Percentiles rank a stretch among this genome's conserved stretches.
Evolutionary conservation across 2,888 invertebrate genomes (phyloP).

Genomic region (Melinaea menophilus): DNA sequence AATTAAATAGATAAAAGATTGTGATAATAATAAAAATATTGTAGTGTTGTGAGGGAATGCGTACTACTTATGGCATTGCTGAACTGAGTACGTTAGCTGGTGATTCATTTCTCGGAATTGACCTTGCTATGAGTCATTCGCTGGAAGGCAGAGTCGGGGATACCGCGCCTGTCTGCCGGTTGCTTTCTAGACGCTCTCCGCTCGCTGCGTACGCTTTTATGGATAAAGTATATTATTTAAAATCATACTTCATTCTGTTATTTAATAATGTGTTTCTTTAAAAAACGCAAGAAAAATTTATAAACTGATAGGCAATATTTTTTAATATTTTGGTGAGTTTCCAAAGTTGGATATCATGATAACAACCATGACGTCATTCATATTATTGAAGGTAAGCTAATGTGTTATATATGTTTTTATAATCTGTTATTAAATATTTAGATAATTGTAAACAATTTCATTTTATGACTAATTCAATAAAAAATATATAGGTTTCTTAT

Average conservation of each 20-base stretch:
- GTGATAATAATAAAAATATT: conserved; percentile 42
- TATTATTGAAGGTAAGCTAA: conserved; percentile 70
- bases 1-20: neutral
- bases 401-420: conserved; percentile 17
- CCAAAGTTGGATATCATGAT: conserved; percentile 73
- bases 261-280: conserved; percentile 53
- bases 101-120: conserved; percentile 80
- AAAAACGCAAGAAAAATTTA: conserved; percentile 47
- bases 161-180: conserved; percentile 78
- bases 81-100: conserved; percentile 72
- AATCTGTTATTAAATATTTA: conserved; percentile 13
- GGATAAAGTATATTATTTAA: conserved; percentile 45
- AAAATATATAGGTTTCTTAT: conserved; percentile 62
- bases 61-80: conserved; percentile 69
- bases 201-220: conserved; percentile 53
- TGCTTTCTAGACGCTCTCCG: conserved; percentile 69
- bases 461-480: conserved; percentile 26
- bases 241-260: conserved; percentile 39
- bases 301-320: conserved; percentile 43
- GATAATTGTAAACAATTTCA: conserved; percentile 7
- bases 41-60: conserved; percentile 62
- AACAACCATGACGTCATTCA: conserved; percentile 79
- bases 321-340: conserved; percentile 61
- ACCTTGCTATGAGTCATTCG: conserved; percentile 80
- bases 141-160: conserved; percentile 78